Evolutionary conservation across 2,113 vertebrate species (phyloP).

Genomic region (Natator depressus): DNA sequence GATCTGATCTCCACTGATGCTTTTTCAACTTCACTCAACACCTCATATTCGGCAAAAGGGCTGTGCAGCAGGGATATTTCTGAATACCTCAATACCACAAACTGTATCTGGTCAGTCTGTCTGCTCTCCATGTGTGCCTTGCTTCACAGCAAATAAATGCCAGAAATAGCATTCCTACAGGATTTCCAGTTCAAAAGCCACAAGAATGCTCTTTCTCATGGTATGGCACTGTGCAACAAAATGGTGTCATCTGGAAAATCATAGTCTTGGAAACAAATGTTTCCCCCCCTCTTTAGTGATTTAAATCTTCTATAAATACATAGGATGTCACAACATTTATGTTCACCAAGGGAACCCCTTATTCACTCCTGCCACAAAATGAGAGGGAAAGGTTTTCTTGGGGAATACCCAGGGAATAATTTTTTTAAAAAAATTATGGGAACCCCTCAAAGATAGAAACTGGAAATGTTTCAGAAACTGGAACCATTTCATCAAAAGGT

Average conservation of each 20-base stretch:
- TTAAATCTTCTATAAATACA: conserved; percentile 80
- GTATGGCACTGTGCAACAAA: conserved; percentile 77
- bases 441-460: conserved; percentile 38
- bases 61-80: conserved; percentile 61
- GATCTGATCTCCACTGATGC: conserved; percentile 65
- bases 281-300: conserved; percentile 64
- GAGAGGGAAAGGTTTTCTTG: conserved; percentile 39
- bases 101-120: conserved; percentile 76
- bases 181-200: conserved; percentile 79
- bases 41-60: conserved; percentile 40
- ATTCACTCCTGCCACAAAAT: conserved; percentile 34
- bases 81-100: conserved; percentile 69
- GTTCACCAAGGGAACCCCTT: conserved; percentile 59
- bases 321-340: conserved; percentile 63
- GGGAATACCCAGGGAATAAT: conserved; percentile 39
- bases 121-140: conserved; percentile 68
- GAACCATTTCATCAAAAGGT: conserved; percentile 4
- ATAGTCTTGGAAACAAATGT: conserved; percentile 75
- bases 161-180: conserved; percentile 80
- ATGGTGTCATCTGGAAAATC: conserved; percentile 83
- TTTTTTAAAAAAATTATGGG: conserved; percentile 14
- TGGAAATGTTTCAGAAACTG: conserved; percentile 26
- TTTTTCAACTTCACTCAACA: conserved; percentile 67
- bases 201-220: conserved; percentile 81
- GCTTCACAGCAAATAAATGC: conserved; percentile 75